Evolutionary conservation across 2,888 invertebrate genomes (phyloP).

Genomic region (Lasioglossum pauxillum): DNA sequence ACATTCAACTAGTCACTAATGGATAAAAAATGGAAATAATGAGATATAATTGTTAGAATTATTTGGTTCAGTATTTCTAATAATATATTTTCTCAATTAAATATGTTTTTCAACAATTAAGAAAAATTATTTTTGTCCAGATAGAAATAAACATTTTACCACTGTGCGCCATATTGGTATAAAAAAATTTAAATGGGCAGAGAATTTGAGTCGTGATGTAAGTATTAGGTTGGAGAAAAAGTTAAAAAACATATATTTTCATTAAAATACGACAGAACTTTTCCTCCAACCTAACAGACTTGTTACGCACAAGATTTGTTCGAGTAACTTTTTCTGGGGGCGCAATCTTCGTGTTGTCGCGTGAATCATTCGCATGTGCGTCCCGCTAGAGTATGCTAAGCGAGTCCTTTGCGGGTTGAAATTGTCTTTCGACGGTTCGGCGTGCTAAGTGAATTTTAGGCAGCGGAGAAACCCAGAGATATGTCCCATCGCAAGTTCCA

Average conservation of each 20-base stretch:
- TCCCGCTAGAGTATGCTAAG: conserved; percentile 24
- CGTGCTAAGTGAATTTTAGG: conserved; percentile 59
- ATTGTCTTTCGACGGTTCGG: conserved; percentile 49
- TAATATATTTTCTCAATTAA: no score
- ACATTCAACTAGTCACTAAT: no score
- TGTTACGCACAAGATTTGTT: neutral
- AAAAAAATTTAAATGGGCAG: neutral
- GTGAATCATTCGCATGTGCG: neutral
- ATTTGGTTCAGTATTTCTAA: no score
- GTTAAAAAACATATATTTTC: no score
- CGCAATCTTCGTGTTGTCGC: neutral
- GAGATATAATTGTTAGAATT: no score
- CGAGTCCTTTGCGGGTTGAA: conserved; percentile 33
- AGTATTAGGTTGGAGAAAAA: no score
- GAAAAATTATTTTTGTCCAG: no score
- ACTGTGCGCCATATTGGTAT: no score
- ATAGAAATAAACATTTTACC: no score
- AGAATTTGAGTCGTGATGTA: neutral
- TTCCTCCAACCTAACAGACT: neutral
- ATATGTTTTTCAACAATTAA: no score
- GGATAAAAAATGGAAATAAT: no score
- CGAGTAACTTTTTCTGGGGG: neutral
- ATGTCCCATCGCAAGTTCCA: conserved; percentile 56
- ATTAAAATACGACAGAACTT: no score
- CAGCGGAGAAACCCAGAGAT: conserved; percentile 40